Percentiles rank a stretch among this genome's conserved stretches.
Conservation (phyloP, 2,888 invertebrate species). For the Dicyrtomina minuta region DNA sequence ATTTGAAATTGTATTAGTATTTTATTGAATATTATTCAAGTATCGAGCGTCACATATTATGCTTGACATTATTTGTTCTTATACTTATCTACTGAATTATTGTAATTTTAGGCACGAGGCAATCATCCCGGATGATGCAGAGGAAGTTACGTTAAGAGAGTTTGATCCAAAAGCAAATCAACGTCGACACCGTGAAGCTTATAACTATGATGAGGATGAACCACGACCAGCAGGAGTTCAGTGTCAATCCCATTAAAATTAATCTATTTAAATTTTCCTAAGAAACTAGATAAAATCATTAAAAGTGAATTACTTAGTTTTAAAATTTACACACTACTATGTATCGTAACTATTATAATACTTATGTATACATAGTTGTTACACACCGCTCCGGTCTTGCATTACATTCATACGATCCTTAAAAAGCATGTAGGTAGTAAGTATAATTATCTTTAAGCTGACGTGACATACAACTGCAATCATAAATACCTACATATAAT, state of each 20-base stretch:
- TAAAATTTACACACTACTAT: not conserved
- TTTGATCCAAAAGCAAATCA: conserved; percentile 75
- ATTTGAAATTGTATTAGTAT: conserved; percentile 45
- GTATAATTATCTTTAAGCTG: too few relatives aligned
- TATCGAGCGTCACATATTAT: conserved; percentile 36
- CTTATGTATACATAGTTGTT: conserved; percentile 8
- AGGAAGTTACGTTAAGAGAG: conserved; percentile 72
- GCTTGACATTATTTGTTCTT: not conserved
- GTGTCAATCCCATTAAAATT: conserved; percentile 51
- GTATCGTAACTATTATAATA: not conserved
- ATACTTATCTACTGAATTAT: too few relatives aligned
- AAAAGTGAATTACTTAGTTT: not conserved
- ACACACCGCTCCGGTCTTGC: not conserved
- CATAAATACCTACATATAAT: too few relatives aligned
- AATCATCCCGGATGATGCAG: conserved; percentile 73
- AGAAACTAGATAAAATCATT: not conserved
- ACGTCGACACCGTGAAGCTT: conserved; percentile 65
- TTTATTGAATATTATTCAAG: not conserved
- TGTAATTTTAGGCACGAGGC: conserved; percentile 59
- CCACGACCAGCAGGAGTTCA: conserved; percentile 48
- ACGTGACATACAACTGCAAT: too few relatives aligned
- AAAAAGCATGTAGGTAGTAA: too few relatives aligned
- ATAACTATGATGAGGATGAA: conserved; percentile 76
- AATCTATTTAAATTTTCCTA: not conserved
- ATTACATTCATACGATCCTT: too few relatives aligned